Evolutionary conservation across 2,113 vertebrate species (phyloP).

Genomic region (Leptocoma aspasia): DNA sequence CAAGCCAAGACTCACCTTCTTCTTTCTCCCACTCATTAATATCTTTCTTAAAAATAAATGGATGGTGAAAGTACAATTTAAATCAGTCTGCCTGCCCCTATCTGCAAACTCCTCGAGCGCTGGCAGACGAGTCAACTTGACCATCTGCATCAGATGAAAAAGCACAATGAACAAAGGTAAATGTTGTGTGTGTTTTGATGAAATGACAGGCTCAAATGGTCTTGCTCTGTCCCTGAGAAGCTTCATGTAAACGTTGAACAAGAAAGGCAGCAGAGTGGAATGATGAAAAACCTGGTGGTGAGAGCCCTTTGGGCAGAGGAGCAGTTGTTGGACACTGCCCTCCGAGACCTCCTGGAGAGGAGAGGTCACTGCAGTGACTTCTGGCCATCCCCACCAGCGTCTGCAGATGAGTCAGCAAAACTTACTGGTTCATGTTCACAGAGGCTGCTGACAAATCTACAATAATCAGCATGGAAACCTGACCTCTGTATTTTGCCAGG

Average conservation of each 20-base stretch:
- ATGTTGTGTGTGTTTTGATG: not conserved
- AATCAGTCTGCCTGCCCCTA: not conserved
- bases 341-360: not conserved
- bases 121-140: not conserved
- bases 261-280: not conserved
- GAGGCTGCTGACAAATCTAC: constrained; percentile 27
- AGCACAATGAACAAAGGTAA: not conserved
- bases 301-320: constrained; percentile 5
- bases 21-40: not conserved
- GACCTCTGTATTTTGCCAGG: constrained; percentile 47
- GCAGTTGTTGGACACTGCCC: constrained; percentile 30
- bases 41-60: not conserved
- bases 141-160: not conserved
- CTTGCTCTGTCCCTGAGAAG: not conserved
- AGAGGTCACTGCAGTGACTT: not conserved
- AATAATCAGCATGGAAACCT: constrained; percentile 15
- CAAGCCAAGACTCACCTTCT: not conserved
- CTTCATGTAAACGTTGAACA: constrained; percentile 29
- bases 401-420: constrained; percentile 40
- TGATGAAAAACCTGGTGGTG: not conserved
- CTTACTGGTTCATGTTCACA: not conserved
- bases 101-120: not conserved
- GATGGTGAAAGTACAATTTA: not conserved
- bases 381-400: not conserved
- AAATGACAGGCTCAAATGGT: not conserved